A percentile compares a stretch with the other conserved stretches of the same genome.
These are phyloP conservation scores for Dryobates pubescens DNA, from an alignment of 2,797 vertebrate genomes.

Conservation along the genomic window DNA sequence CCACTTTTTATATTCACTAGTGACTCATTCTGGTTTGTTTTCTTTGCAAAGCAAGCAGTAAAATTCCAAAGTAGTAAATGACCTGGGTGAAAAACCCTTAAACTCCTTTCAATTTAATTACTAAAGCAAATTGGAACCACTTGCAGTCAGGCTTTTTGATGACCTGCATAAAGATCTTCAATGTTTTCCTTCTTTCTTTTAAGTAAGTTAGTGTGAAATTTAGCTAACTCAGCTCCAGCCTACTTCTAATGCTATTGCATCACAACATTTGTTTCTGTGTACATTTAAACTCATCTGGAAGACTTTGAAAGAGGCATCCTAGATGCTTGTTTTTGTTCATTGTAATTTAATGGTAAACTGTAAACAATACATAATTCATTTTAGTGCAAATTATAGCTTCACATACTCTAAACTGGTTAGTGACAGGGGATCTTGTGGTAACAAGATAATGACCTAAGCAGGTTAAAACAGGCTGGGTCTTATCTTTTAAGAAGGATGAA, in stretches of 20 bases:
- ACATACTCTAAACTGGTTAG: slow-evolving; percentile 38
- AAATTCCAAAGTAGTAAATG: slow-evolving; percentile 87
- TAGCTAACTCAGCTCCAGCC: slow-evolving; percentile 27
- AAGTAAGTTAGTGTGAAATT: slow-evolving; percentile 75
- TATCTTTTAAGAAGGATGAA: slow-evolving; percentile 57
- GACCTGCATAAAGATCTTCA: slow-evolving; percentile 75
- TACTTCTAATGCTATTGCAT: neutral
- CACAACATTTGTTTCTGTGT: slow-evolving; percentile 6
- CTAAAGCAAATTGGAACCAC: slow-evolving; percentile 94
- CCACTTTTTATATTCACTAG: slow-evolving; percentile 58
- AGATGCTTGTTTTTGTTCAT: slow-evolving; percentile 10
- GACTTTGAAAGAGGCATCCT: slow-evolving; percentile 17
- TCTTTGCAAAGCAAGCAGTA: slow-evolving; percentile 75
- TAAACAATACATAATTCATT: slow-evolving; percentile 67
- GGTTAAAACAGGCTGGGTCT: slow-evolving; percentile 49
- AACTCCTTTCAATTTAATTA: slow-evolving; percentile 92
- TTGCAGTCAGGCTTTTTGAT: slow-evolving; percentile 88
- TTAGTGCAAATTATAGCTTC: slow-evolving; percentile 62
- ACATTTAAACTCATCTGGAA: neutral
- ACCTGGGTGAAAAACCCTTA: slow-evolving; percentile 87
- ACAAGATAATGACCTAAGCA: slow-evolving; percentile 63
- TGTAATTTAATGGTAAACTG: slow-evolving; percentile 58
- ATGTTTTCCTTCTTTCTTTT: slow-evolving; percentile 64
- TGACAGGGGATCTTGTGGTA: slow-evolving; percentile 59
- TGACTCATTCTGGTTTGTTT: slow-evolving; percentile 74